These are phyloP conservation scores for Gallinago paraguaiae DNA, from an alignment of 2,113 vertebrate species.

Conservation along the genomic window DNA sequence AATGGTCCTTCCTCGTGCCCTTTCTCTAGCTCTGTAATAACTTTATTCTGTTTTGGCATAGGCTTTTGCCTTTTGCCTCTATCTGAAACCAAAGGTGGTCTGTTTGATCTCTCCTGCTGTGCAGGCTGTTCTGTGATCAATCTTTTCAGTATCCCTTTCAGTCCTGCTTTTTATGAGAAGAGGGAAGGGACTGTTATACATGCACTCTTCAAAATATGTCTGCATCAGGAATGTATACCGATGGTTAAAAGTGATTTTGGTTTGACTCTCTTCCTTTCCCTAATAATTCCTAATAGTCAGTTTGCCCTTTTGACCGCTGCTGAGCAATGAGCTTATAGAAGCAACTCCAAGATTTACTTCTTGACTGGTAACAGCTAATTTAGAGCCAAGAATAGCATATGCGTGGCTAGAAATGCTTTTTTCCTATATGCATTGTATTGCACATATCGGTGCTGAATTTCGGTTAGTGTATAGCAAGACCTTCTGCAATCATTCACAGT, in stretches of 20 bases:
- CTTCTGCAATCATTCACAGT: neutral
- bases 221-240: neutral
- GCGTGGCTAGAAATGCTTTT: neutral
- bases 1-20: neutral
- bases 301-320: neutral
- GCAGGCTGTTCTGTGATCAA: neutral
- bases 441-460: neutral
- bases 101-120: neutral
- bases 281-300: constrained; percentile 1
- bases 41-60: neutral
- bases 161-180: neutral
- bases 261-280: neutral
- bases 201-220: neutral
- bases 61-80: neutral
- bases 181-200: neutral
- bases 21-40: neutral
- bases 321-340: neutral
- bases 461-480: neutral
- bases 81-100: neutral
- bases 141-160: neutral
- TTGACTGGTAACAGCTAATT: neutral
- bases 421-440: neutral
- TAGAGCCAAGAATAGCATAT: neutral
- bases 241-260: neutral
- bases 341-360: constrained; percentile 9